Base-by-base conservation (phyloP, 2,888 invertebrate genomes). In the Epinotia brunnichana region DNA sequence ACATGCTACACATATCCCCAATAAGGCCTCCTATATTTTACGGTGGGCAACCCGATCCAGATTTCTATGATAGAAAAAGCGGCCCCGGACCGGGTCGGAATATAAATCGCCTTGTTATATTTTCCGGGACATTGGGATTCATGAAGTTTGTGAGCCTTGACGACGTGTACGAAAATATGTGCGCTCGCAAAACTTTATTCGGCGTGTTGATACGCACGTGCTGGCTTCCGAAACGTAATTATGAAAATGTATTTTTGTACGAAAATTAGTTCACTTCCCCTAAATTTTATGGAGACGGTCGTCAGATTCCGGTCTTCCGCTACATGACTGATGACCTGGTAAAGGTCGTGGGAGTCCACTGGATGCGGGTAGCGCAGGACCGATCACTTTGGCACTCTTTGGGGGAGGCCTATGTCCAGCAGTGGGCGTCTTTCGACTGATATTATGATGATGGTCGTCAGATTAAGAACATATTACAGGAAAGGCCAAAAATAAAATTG, bases 41-140 rank as follows among this genome's bases (percentile, higher is more conserved):
- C 79, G 78, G 79, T 82, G 80, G 81, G 80, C 83, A 86, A 81
- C 83, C 9, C 35, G 35, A 35, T 81, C 84, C 87, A 89, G 90
- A 89, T 89, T 89, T 85, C 79, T 85, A 83, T 88, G 89, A 91
- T 92, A 91, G 92, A 92, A 91, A 90, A 90, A 87, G 81, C 81
- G 84, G 82, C 78, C 84, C 86, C 85, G 80, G 81, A 87, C 90
- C 86, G 79, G 85, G 83, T 85, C 83, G 85, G 93, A 90, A 93
- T 93, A 93, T 92, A 93, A 93, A 93, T 92, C 88, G 89, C 85
- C 92, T 92, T 88, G 87, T 93, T 92, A 93, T 90, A 92, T 93
- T 92, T 92, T 91, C 91, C 90, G 90, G 89, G 80, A 90, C 91
- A 93, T 92, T 93, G 90, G 86, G 86, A 93, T 92, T 93, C 93